Percentiles rank a stretch among this genome's conserved stretches.
These are phyloP conservation scores for Austrolebias charrua DNA, from an alignment of 2,797 vertebrate species.

Conservation along the genomic window DNA sequence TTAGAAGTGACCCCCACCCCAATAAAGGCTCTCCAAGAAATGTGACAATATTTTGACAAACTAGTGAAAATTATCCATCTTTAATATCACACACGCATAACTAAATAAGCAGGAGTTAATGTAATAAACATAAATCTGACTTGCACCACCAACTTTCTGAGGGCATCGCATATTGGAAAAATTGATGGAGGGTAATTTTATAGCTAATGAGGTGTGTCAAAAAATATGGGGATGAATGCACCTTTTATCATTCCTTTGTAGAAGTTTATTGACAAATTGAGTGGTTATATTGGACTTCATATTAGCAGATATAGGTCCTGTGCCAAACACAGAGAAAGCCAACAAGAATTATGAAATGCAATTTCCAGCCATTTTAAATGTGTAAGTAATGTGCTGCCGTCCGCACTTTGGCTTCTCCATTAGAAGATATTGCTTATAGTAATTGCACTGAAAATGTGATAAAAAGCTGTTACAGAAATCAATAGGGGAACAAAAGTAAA, in stretches of 20 bases:
- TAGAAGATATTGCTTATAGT: neutral
- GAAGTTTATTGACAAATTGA: slow-evolving; percentile 52
- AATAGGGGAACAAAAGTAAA: too few species aligned
- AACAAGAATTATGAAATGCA: slow-evolving; percentile 15
- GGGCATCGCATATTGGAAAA: slow-evolving; percentile 25
- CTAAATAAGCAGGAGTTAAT: slow-evolving; percentile 20
- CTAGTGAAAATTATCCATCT: slow-evolving; percentile 40
- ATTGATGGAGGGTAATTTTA: slow-evolving; percentile 47
- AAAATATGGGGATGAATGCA: slow-evolving; percentile 42
- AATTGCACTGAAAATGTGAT: slow-evolving; percentile 3
- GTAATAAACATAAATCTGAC: slow-evolving; percentile 18
- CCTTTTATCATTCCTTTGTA: slow-evolving; percentile 32
- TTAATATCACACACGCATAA: slow-evolving; percentile 12
- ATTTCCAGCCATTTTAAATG: slow-evolving; percentile 16
- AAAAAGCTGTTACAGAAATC: neutral
- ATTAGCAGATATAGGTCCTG: slow-evolving; percentile 24
- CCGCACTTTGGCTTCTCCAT: slow-evolving; percentile 10
- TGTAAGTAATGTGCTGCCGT: slow-evolving; percentile 11
- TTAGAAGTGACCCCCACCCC: slow-evolving; percentile 26
- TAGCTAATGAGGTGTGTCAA: slow-evolving; percentile 59
- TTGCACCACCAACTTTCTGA: slow-evolving; percentile 34
- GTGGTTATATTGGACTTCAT: slow-evolving; percentile 42
- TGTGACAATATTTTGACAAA: slow-evolving; percentile 64
- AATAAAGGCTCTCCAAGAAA: slow-evolving; percentile 25
- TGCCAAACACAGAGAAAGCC: slow-evolving; percentile 16